phyloP scores from a whole-genome alignment of 2,797 vertebrate genomes.

The Labeo calbasu region DNA sequence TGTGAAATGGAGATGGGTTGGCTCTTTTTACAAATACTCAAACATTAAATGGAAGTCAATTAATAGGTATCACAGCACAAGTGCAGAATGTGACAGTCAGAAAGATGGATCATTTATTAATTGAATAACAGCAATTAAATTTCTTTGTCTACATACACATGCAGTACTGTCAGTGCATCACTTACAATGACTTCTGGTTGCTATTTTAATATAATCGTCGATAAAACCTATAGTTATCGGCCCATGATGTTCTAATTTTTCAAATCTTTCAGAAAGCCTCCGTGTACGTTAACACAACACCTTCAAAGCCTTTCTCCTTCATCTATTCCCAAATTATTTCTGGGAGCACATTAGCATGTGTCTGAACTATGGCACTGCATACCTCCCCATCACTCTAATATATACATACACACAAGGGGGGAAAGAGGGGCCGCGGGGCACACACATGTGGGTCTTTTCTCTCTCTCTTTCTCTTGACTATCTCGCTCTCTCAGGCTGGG shows the following conservation, averaged over 20 bases:
- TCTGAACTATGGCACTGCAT: conserved; percentile 74
- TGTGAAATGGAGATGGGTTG: conserved; percentile 28
- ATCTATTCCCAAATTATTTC: conserved; percentile 35
- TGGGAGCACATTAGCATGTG: conserved; percentile 73
- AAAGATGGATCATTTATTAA: not conserved
- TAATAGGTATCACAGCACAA: not conserved
- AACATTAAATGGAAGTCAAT: conserved; percentile 15
- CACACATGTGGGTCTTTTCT: conserved; percentile 81
- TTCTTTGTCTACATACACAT: not conserved
- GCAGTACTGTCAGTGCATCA: conserved; percentile 58
- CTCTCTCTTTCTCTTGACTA: conserved; percentile 54
- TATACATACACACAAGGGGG: conserved; percentile 39
- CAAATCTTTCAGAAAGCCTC: conserved; percentile 32
- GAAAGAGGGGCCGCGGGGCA: conserved; percentile 73
- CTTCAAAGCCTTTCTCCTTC: conserved; percentile 38
- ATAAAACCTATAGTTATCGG: conserved; percentile 17
- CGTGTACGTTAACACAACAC: conserved; percentile 13
- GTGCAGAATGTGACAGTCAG: not conserved
- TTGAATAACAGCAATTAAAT: not conserved
- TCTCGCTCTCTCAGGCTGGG: conserved; percentile 67
- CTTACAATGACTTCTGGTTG: conserved; percentile 27
- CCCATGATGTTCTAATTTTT: not conserved
- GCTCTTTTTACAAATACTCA: conserved; percentile 26
- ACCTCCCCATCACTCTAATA: conserved; percentile 73
- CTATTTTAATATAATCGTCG: conserved; percentile 25